These are phyloP conservation scores for Engystomops pustulosus DNA, from an alignment of 2,113 vertebrate species.

Conservation along the genomic window DNA sequence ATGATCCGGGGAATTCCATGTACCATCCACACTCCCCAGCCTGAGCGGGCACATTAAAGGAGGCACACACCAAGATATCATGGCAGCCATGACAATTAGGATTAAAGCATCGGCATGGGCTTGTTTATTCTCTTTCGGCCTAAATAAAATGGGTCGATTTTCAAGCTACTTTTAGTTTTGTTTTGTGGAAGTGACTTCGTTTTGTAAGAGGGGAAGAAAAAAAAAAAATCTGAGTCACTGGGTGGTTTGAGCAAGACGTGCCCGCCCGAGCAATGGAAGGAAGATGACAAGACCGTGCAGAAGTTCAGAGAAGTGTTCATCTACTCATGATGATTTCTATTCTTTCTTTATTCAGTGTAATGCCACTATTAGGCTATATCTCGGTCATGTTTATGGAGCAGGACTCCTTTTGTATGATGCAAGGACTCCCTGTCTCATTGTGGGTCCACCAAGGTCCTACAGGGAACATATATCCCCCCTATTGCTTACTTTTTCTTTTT, in stretches of 20 bases:
- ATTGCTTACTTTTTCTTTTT: too few species aligned
- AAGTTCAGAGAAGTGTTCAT: background rate
- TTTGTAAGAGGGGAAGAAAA: conserved; percentile 7
- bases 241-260: background rate
- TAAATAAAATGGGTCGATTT: background rate
- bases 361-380: too few species aligned
- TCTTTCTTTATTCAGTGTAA: too few species aligned
- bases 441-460: too few species aligned
- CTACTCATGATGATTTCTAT: too few species aligned
- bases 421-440: too few species aligned
- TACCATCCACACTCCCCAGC: background rate
- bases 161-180: background rate
- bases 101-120: background rate
- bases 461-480: too few species aligned
- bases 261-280: background rate
- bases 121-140: background rate
- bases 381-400: too few species aligned
- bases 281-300: background rate
- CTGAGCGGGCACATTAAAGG: background rate
- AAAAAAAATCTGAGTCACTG: conserved; percentile 13
- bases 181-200: conserved; percentile 1
- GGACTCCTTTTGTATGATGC: too few species aligned
- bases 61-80: background rate
- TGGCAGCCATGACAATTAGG: background rate
- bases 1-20: background rate